These are phyloP conservation scores for Chloropsis hardwickii DNA, from an alignment of 2,113 vertebrate species.

Conservation along the genomic window DNA sequence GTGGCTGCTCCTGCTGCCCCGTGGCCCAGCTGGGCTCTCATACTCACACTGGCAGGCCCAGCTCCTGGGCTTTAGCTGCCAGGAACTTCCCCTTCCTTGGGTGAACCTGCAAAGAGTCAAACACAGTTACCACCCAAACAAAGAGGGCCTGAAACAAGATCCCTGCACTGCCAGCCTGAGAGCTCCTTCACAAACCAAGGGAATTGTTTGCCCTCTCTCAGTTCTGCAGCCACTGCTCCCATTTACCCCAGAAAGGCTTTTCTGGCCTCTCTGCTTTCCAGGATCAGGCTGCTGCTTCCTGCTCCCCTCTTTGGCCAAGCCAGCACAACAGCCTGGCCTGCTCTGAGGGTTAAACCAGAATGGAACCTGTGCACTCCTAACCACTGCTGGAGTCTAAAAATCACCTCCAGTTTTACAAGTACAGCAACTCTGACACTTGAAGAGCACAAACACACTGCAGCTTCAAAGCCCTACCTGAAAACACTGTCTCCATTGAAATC, in stretches of 20 bases:
- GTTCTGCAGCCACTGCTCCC: not conserved
- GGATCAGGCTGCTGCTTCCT: not conserved
- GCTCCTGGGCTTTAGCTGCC: constrained; percentile 82
- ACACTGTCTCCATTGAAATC: accelerated
- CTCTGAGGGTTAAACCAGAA: not conserved
- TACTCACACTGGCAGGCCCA: constrained; percentile 93
- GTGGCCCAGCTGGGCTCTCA: not conserved
- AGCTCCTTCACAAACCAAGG: not conserved
- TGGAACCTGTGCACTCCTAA: not conserved
- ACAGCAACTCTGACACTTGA: not conserved
- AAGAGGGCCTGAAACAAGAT: not conserved
- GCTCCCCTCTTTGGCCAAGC: not conserved
- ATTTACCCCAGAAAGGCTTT: not conserved
- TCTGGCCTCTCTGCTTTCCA: not conserved
- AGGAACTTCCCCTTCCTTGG: constrained; percentile 89
- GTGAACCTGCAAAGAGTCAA: constrained; percentile 65
- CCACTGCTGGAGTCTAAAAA: not conserved
- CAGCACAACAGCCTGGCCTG: not conserved
- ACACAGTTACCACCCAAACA: not conserved
- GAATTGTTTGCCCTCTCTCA: not conserved
- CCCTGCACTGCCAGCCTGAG: accelerated
- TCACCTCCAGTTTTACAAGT: not conserved
- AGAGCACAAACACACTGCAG: not conserved
- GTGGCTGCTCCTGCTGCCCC: not conserved
- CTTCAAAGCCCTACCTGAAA: not conserved